phyloP scores from a whole-genome alignment of 2,797 vertebrate genomes.

The Poeciliopsis gracilis region DNA sequence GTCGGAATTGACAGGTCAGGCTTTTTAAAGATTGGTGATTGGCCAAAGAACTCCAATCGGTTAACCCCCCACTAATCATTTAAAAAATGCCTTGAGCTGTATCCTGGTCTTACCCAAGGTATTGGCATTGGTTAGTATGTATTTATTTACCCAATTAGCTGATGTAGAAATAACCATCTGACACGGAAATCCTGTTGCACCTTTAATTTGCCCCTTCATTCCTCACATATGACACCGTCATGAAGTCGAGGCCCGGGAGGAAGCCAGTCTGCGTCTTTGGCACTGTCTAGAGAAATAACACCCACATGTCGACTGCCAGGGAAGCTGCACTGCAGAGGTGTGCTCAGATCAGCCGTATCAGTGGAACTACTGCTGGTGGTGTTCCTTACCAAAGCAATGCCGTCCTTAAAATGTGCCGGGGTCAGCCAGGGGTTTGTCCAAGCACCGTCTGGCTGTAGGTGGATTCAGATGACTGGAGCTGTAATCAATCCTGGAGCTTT shows the following conservation, averaged over 20 bases:
- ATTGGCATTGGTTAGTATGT: neutral
- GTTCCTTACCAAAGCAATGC: neutral
- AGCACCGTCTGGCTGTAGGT: neutral
- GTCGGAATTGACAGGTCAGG: neutral
- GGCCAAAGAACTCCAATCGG: neutral
- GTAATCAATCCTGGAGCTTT: constrained; percentile 31
- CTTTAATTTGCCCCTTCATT: constrained; percentile 40
- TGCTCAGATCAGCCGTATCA: neutral
- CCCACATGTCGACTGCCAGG: constrained; percentile 40
- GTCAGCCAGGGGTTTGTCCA: neutral
- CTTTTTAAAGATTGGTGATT: neutral
- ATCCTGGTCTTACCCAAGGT: neutral
- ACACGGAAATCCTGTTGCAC: constrained; percentile 14
- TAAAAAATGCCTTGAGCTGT: neutral
- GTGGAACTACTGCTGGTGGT: neutral
- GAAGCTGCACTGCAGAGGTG: constrained; percentile 3
- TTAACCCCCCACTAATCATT: neutral
- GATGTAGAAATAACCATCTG: constrained; percentile 13
- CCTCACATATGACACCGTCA: constrained; percentile 46
- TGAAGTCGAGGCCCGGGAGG: constrained; percentile 58
- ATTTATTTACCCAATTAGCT: neutral
- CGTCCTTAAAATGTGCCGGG: neutral
- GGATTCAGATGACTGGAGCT: constrained; percentile 53
- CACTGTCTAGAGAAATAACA: constrained; percentile 61
- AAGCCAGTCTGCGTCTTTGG: constrained; percentile 67